Evolutionary conservation across 2,797 vertebrate genomes (phyloP), one percentile per base, ranked within the genome.

Genomic region (Peromyscus eremicus): DNA sequence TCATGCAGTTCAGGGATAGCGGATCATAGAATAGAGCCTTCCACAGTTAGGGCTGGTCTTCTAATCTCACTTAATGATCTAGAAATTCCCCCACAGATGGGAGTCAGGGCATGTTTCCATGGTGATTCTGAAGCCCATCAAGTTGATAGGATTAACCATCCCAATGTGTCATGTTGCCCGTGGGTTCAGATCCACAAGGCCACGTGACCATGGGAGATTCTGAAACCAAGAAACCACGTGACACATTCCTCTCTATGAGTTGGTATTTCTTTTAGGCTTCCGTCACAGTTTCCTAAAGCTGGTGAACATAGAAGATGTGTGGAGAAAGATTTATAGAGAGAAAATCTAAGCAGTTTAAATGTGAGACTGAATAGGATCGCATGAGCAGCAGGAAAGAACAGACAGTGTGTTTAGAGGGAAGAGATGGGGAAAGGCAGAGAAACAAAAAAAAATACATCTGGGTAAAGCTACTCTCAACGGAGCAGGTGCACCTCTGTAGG

Each of bases 401-500:
- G 9, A 0, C 21, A 37, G 3, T 0, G 0, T 5, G 1, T 5
- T 46, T 12, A n/a, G 40, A 85, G 14, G n/a, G 68, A 43, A 77
- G 90, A 9, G 40, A 57, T 46, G 17, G 9, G 19, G 4, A 37
- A 89, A 91, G 37, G 11, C 0, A 13, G 5, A 5, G 37, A 34
- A 25, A 32, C 2, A 13, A 82, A 71, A 21, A 19, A 17, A 32
- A 11, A 27, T 32, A 34, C 29, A 55, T 52, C 64, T 17, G 5
- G 12, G 11, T 23, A 55, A 29, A 5, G 17, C 62, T 27, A 21
- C 12, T 62, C 25, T 23, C 21, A n/a, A 6, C 29, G 68, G 25
- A 66, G 75, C 6, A 2, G 55, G 92, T 84, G 23, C 11, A 1
- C 25, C 46, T 83, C 29, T 34, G 9, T 23, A 32, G 12, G 10